These are phyloP conservation scores for Echinarachnius parma DNA, from an alignment of 53 echinoderm and acorn worm species.

Conservation along the genomic window DNA sequence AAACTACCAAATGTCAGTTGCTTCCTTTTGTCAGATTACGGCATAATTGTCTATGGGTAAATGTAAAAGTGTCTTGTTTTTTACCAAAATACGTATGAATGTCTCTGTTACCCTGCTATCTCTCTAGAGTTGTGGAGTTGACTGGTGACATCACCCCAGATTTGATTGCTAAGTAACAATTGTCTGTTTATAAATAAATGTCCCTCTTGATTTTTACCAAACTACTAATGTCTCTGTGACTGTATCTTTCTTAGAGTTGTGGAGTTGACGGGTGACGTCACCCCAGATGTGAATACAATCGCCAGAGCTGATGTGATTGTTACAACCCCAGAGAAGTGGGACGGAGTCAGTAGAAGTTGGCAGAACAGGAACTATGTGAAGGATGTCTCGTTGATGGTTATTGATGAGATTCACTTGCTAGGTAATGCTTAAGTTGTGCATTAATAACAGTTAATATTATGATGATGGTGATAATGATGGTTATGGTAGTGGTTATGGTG, in stretches of 20 bases:
- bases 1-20: too few species aligned
- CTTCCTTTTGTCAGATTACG: too few species aligned
- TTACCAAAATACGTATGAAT: too few species aligned
- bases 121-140: conserved; percentile 91
- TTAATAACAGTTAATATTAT: too few species aligned
- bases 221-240: too few species aligned
- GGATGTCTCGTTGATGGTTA: conserved; percentile 80
- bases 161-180: conserved; percentile 80
- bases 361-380: conserved; percentile 93
- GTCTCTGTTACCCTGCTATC: too few species aligned
- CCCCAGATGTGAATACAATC: conserved; percentile 87
- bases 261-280: conserved; percentile 93
- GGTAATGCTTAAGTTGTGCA: too few species aligned
- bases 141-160: conserved; percentile 96
- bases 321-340: conserved; percentile 98
- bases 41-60: too few species aligned
- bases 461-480: not conserved
- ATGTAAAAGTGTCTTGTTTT: too few species aligned
- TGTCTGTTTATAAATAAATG: too few species aligned
- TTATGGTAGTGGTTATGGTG: conserved; percentile 3
- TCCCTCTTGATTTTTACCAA: not conserved
- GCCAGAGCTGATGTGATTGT: conserved; percentile 87
- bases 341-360: conserved; percentile 96
- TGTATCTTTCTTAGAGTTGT: conserved; percentile 68
- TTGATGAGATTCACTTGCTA: conserved; percentile 93